These are phyloP conservation scores for Procapra przewalskii DNA, from an alignment of 2,113 vertebrate species.

Conservation along the genomic window DNA sequence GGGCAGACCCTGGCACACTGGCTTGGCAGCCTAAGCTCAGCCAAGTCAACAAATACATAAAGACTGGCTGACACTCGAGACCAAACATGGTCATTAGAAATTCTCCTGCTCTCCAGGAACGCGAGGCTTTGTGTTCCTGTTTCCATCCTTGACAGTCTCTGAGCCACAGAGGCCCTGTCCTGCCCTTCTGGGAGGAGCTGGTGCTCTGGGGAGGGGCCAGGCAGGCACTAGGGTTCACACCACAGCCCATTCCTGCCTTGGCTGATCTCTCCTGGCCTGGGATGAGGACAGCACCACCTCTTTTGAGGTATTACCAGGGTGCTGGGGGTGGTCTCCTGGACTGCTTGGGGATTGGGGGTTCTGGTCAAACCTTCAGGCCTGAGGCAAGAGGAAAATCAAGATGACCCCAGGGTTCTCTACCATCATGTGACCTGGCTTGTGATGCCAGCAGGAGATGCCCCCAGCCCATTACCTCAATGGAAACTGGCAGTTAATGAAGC, in stretches of 20 bases:
- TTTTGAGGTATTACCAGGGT: neutral
- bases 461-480: constrained; percentile 56
- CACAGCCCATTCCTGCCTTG: neutral
- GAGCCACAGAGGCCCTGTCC: neutral
- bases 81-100: constrained; percentile 48
- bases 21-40: constrained; percentile 16
- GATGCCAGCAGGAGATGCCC: constrained; percentile 50
- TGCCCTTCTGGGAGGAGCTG: neutral
- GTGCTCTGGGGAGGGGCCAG: neutral
- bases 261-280: neutral
- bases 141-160: constrained; percentile 25
- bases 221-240: neutral
- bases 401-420: constrained; percentile 1
- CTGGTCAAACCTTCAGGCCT: neutral
- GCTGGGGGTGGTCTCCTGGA: neutral
- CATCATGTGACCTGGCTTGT: neutral
- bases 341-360: neutral
- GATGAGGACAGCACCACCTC: neutral
- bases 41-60: constrained; percentile 45
- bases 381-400: neutral
- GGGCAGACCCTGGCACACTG: constrained; percentile 24
- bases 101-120: constrained; percentile 59
- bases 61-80: neutral
- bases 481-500: constrained; percentile 61
- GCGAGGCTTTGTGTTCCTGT: neutral